These are phyloP conservation scores for Chironomus tepperi DNA, from an alignment of 1,140 invertebrate species.

Conservation along the genomic window DNA sequence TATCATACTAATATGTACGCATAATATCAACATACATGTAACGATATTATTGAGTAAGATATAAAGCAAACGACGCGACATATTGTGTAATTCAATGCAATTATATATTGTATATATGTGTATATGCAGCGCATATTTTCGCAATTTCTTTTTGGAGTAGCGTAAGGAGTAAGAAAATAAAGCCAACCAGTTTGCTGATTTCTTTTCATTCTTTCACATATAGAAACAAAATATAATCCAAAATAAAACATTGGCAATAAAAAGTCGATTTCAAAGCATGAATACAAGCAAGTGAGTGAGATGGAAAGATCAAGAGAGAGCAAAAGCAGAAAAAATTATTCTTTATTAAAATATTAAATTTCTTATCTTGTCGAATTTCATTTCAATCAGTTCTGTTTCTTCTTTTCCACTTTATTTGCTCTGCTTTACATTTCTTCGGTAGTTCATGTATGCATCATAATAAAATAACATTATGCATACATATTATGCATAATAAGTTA, in stretches of 20 bases:
- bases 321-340: slow-evolving; percentile 8
- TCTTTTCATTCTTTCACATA: no score
- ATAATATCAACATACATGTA: not conserved
- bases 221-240: no score
- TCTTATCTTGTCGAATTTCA: slow-evolving; percentile 22
- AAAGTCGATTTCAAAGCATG: no score
- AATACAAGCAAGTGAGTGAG: slow-evolving; percentile 23
- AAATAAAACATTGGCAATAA: no score
- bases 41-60: slow-evolving; percentile 5
- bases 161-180: slow-evolving; percentile 25
- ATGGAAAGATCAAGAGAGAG: not conserved
- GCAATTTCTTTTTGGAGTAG: slow-evolving; percentile 20
- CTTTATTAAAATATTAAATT: slow-evolving; percentile 21
- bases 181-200: slow-evolving; percentile 27
- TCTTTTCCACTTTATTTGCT: not conserved
- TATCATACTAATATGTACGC: slow-evolving; percentile 13
- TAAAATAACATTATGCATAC: not conserved
- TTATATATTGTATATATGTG: not conserved
- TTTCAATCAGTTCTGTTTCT: not conserved
- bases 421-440: slow-evolving; percentile 12
- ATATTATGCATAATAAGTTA: slow-evolving; percentile 14
- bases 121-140: slow-evolving; percentile 12
- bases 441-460: slow-evolving; percentile 3
- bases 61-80: not conserved
- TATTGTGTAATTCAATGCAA: slow-evolving; percentile 14